phyloP scores from a whole-genome alignment of 2,888 invertebrate species.

The Oxyteleia sp. region DNA sequence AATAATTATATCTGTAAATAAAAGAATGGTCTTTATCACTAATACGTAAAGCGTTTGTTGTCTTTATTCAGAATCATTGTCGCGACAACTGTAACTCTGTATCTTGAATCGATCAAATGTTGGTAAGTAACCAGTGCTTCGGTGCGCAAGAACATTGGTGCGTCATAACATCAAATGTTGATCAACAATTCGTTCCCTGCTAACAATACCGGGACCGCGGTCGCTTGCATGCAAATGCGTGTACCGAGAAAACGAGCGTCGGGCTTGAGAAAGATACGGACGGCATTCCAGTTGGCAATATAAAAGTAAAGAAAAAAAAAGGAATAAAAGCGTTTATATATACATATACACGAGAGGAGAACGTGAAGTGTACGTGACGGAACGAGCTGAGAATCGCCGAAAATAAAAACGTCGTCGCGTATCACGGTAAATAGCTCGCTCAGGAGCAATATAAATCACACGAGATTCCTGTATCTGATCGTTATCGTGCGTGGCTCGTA shows the following conservation, averaged over 20 bases:
- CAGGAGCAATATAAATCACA: slow-evolving; percentile 70
- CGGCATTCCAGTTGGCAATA: slow-evolving; percentile 6
- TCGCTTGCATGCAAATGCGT: slow-evolving; percentile 45
- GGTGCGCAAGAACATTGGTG: slow-evolving; percentile 15
- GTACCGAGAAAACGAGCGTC: slow-evolving; percentile 18
- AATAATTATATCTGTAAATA: slow-evolving; percentile 72
- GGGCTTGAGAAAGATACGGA: background rate
- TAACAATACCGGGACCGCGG: slow-evolving; percentile 4
- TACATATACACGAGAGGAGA: slow-evolving; percentile 15
- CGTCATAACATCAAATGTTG: slow-evolving; percentile 23
- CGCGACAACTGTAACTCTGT: slow-evolving; percentile 58
- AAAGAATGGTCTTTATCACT: slow-evolving; percentile 63
- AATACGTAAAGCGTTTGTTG: slow-evolving; percentile 47
- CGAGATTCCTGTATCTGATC: slow-evolving; percentile 51
- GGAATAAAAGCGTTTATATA: slow-evolving; percentile 11
- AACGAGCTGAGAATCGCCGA: slow-evolving; percentile 30
- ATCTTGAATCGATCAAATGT: slow-evolving; percentile 12
- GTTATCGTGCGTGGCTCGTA: slow-evolving; percentile 55
- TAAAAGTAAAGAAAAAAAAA: slow-evolving; percentile 34
- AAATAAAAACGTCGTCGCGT: slow-evolving; percentile 54
- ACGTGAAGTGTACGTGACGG: slow-evolving; percentile 37
- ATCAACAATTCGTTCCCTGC: background rate
- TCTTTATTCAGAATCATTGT: slow-evolving; percentile 58
- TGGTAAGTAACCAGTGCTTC: slow-evolving; percentile 36
- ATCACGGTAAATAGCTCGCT: slow-evolving; percentile 48